These are phyloP conservation scores for Nicator chloris DNA, from an alignment of 2,113 vertebrate species.

Conservation along the genomic window DNA sequence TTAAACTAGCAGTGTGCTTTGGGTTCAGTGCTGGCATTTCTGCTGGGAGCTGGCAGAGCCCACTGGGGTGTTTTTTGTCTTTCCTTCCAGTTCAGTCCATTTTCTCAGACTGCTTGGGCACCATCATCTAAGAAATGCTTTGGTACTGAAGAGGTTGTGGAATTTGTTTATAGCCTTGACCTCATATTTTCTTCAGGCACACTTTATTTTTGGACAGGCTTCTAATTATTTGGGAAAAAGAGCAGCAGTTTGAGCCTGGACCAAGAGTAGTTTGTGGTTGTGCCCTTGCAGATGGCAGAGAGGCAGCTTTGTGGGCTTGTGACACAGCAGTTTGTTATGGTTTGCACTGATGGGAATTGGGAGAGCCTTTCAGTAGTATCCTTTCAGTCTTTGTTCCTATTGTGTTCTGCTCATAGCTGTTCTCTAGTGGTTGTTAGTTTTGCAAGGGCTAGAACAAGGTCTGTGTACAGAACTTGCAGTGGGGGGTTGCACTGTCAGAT, in stretches of 20 bases:
- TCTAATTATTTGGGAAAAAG: background rate
- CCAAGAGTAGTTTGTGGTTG: background rate
- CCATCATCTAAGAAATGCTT: background rate
- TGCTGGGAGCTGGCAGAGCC: background rate
- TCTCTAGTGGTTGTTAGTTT: background rate
- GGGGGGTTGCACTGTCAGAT: background rate
- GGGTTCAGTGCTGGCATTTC: background rate
- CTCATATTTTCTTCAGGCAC: background rate
- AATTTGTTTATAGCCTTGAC: background rate
- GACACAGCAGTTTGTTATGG: background rate
- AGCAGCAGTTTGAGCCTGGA: background rate
- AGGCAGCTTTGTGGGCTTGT: background rate
- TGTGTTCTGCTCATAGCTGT: background rate
- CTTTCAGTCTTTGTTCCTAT: background rate
- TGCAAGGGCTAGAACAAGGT: background rate
- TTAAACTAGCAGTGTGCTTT: background rate
- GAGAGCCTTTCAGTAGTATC: background rate
- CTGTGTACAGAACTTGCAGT: background rate
- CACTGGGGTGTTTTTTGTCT: background rate
- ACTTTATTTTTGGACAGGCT: background rate
- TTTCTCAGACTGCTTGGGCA: background rate
- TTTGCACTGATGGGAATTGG: background rate
- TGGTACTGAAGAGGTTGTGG: background rate
- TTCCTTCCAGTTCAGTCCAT: background rate
- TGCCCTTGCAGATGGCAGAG: background rate